Evolutionary conservation across 2,888 invertebrate genomes (phyloP).

Genomic region (Oxycera nigricornis): DNA sequence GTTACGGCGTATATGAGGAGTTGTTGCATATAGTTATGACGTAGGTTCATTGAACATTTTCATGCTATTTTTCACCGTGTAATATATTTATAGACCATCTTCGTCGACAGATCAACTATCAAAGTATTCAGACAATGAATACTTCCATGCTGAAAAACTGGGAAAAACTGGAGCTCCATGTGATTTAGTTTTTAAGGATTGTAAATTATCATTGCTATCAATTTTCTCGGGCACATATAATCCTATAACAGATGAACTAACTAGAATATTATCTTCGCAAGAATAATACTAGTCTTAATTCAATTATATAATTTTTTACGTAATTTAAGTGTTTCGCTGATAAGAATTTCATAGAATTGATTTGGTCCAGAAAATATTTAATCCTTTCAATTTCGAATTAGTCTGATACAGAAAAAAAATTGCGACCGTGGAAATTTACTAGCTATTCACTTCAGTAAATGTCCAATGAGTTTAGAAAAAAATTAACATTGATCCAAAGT

Average conservation of each 20-base stretch:
- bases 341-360: too few species aligned
- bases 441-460: too few species aligned
- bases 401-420: too few species aligned
- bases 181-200: conserved; percentile 54
- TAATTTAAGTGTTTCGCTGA: too few species aligned
- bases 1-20: conserved; percentile 77
- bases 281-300: too few species aligned
- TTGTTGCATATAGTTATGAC: conserved; percentile 78
- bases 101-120: conserved; percentile 71
- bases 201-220: conserved; percentile 55
- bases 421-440: too few species aligned
- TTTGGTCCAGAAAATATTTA: too few species aligned
- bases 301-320: too few species aligned
- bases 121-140: conserved; percentile 74
- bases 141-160: conserved; percentile 74
- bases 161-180: conserved; percentile 64
- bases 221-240: conserved; percentile 51
- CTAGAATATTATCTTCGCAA: neutral
- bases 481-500: too few species aligned
- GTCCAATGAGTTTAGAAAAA: too few species aligned
- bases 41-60: conserved; percentile 63
- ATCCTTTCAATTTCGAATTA: too few species aligned
- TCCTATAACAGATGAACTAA: neutral
- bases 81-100: conserved; percentile 67
- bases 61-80: neutral